Evolutionary conservation across 2,888 invertebrate genomes (phyloP), one percentile per base, ranked within the genome.

Genomic region (Nemotelus pantherinus): DNA sequence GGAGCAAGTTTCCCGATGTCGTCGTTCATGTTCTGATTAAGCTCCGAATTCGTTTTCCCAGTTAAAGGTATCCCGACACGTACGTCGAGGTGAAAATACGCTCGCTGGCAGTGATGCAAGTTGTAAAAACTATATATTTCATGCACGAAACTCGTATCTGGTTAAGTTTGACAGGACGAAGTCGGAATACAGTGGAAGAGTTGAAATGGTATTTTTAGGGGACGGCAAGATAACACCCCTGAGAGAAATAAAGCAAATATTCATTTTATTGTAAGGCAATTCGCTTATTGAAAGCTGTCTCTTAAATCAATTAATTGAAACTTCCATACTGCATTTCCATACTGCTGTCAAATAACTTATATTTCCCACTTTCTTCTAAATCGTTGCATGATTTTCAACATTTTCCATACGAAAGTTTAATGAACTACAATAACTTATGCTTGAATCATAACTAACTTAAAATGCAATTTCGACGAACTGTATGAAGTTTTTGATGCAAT

Each of bases 111-210:
- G 60, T 68, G n/a, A n/a, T 48, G 25, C 48, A 68, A 48, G 48
- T 48, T 68, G 67, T 68, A 68, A 68, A 68, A 68, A 68, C 67
- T 68, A 72, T 57, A 25, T 25, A 45, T 72, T 50, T 72, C 43
- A 57, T 44, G 5, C 71, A 58, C 57, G 44, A 45, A 58, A 72
- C n/a, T 57, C 39, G 43, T 3, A 25, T 58, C 58, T 45, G 10
- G 58, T 5, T 57, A 41, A 48, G 25, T 67, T 47, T 25, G 48
- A 67, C 41, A 60, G 7, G 39, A 50, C 9, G 50, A 5, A 50
- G 50, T 9, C 50, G 50, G 63, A 6, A 43, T 41, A 4, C 41
- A 63, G 63, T 25, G 25, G 25, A 25, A 25, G 25, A 25, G 25
- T 25, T 25, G 25, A 25, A 25, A 25, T 25, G 25, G 25, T 25